A percentile compares a stretch with the other conserved stretches of the same genome.
Evolutionary conservation across 1,140 invertebrate species (phyloP).

Genomic region (Sycobia sp.): DNA sequence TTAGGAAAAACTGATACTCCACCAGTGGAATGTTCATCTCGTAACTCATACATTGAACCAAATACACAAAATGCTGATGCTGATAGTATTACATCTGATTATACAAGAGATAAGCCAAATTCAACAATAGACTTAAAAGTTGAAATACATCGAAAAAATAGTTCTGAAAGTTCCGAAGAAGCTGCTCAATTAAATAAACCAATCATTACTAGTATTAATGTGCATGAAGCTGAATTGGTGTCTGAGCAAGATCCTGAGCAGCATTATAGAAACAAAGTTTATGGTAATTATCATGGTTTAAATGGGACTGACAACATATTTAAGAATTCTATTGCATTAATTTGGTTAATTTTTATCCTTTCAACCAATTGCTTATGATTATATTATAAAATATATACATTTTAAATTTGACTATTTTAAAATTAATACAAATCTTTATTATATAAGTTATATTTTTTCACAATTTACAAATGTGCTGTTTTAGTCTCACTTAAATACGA

Average conservation of each 20-base stretch:
- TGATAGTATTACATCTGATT: conserved; percentile 61
- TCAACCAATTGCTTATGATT: background rate
- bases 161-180: conserved; percentile 80
- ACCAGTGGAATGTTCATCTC: conserved; percentile 65
- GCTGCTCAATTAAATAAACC: conserved; percentile 52
- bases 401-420: background rate
- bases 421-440: background rate
- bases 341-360: background rate
- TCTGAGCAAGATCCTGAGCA: conserved; percentile 47
- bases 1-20: conserved; percentile 65
- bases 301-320: background rate
- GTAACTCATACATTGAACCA: conserved; percentile 65
- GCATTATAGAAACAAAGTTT: conserved; percentile 44
- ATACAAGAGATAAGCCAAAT: conserved; percentile 57
- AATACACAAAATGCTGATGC: conserved; percentile 55
- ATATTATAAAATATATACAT: background rate
- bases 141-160: conserved; percentile 89
- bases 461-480: no score
- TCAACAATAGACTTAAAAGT: conserved; percentile 80
- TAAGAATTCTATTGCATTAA: background rate
- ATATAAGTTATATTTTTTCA: no score
- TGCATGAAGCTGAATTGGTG: conserved; percentile 50
- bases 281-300: conserved; percentile 42
- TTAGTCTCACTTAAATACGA: no score
- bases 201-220: conserved; percentile 47